Evolutionary conservation across 2,797 vertebrate genomes (phyloP), one percentile per base, ranked within the genome.

Genomic region (Clarias platycephalus): DNA sequence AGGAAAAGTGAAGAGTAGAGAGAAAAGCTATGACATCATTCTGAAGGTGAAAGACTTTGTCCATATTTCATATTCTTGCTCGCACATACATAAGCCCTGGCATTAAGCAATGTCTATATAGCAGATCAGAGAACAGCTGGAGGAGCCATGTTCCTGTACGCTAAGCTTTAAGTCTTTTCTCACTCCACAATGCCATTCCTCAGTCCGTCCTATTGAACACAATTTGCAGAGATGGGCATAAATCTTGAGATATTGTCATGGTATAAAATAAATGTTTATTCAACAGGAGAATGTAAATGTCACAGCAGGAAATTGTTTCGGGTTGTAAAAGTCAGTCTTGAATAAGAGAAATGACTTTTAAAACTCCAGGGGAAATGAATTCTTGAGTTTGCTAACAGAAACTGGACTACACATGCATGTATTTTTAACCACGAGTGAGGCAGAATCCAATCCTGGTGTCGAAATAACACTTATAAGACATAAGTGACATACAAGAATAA

Each of bases 51-150:
- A 66, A 68, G 68, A 80, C 63, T 62, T 70, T 8, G 3, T 58
- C 22, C 72, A 67, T 37, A 58, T 87, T 60, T 76, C 28, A 80
- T 62, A 87, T 70, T 88, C 80, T 87, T 55, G 57, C 84, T 86
- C 83, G 84, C 26, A 44, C 55, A 76, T 85, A 75, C 68, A 77
- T 55, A 37, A 77, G 44, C 31, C 72, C 85, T 78, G n/a, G 71
- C 81, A 63, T n/a, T 28, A 71, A 86, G 67, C 81, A 85, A 63
- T 63, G 83, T 83, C 81, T 87, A 74, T 74, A 79, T 83, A 68
- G 83, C 81, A 88, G 81, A 85, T 85, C 49, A 74, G 53, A 84
- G 84, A 81, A 85, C 44, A 85, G 78, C 81, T 74, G 28, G 71
- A 58, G 67, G 79, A 88, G 44, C 77, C 67, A 72, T 28, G n/a